Conservation (phyloP, 2,113 vertebrate genomes). For the Cheilinus undulatus region DNA sequence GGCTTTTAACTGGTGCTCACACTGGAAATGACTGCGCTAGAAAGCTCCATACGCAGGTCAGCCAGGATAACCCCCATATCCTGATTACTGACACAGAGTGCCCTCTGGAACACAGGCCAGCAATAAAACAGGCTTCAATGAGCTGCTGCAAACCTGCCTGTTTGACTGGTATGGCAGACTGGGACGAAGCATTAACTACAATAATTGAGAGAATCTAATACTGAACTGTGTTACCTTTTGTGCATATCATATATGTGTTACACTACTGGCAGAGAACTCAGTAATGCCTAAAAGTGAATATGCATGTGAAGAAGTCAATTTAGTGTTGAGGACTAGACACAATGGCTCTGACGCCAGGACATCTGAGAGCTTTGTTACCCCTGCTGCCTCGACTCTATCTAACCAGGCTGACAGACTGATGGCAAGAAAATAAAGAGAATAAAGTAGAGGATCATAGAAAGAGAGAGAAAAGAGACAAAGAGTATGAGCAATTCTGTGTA, state of each 20-base stretch:
- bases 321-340: constrained; percentile 35
- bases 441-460: constrained; percentile 6
- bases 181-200: constrained; percentile 19
- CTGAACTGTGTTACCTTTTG: constrained; percentile 5
- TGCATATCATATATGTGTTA: constrained; percentile 1
- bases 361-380: constrained; percentile 67
- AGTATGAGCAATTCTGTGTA: not conserved
- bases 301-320: constrained; percentile 40
- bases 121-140: constrained; percentile 71
- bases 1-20: constrained; percentile 56
- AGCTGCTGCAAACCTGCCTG: constrained; percentile 55
- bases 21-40: constrained; percentile 68
- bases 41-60: constrained; percentile 82
- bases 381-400: constrained; percentile 56
- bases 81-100: constrained; percentile 84
- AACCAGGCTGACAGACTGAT: constrained; percentile 71
- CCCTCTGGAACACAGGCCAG: constrained; percentile 78
- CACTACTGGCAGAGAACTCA: not conserved
- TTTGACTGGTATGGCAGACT: constrained; percentile 10
- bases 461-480: constrained; percentile 15
- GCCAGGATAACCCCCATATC: constrained; percentile 88
- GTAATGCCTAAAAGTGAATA: constrained; percentile 20
- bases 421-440: constrained; percentile 33
- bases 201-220: constrained; percentile 3
- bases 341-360: constrained; percentile 65